Conservation (phyloP, 2,888 invertebrate genomes). For the Aproaerema taeniolella region DNA sequence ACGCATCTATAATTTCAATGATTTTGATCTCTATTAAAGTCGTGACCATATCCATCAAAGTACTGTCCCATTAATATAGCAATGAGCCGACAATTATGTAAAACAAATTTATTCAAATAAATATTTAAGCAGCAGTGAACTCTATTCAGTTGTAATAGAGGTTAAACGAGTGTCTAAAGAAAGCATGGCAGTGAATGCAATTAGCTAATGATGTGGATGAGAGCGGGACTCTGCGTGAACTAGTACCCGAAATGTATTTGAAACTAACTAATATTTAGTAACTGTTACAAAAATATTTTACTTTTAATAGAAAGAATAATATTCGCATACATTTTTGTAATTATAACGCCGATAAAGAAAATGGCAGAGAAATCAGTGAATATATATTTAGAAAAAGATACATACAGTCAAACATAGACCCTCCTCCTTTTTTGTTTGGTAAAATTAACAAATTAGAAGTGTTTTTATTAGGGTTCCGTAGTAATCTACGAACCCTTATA, state of each 20-base stretch:
- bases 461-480: no score
- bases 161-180: neutral
- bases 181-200: conserved; percentile 34
- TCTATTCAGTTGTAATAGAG: neutral
- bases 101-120: conserved; percentile 14
- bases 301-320: neutral
- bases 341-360: no score
- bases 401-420: no score
- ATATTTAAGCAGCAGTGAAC: neutral
- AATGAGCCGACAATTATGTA: conserved; percentile 42
- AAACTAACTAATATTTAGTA: neutral
- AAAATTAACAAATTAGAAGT: no score
- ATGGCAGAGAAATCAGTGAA: no score
- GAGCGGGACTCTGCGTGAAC: conserved; percentile 30
- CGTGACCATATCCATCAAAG: conserved; percentile 22
- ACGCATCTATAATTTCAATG: no score
- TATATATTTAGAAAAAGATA: no score
- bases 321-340: no score
- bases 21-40: no score
- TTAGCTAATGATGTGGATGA: conserved; percentile 53
- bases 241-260: neutral
- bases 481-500: no score
- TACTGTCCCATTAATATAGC: conserved; percentile 31
- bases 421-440: no score
- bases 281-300: neutral